Evolutionary conservation across 2,113 vertebrate genomes (phyloP).

Genomic region (Carollia perspicillata): DNA sequence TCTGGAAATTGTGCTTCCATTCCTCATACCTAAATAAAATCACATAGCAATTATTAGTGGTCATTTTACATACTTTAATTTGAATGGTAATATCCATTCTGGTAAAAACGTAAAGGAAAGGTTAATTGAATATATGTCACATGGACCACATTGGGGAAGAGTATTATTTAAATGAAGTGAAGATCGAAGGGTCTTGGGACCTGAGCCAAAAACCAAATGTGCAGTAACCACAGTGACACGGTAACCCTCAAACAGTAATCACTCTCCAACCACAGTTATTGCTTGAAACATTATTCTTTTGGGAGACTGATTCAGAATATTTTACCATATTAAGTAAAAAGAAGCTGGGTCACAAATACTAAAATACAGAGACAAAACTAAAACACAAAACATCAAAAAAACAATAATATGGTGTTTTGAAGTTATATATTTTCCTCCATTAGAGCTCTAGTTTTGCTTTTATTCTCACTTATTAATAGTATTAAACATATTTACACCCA

Average conservation of each 20-base stretch:
- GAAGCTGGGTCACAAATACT: neutral
- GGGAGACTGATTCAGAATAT: neutral
- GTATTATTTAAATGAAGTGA: conserved; percentile 6
- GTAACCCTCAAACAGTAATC: neutral
- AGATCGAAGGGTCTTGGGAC: neutral
- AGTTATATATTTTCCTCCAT: neutral
- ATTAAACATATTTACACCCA: neutral
- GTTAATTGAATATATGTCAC: neutral
- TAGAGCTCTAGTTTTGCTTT: conserved; percentile 6
- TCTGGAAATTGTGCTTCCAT: neutral
- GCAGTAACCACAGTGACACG: neutral
- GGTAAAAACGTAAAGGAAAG: conserved; percentile 26
- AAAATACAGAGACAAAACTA: conserved; percentile 21
- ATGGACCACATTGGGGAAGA: neutral
- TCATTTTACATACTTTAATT: conserved; percentile 33
- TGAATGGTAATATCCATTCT: conserved; percentile 10
- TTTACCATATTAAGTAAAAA: conserved; percentile 21
- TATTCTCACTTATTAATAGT: neutral
- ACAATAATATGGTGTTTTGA: neutral
- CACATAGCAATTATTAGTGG: neutral
- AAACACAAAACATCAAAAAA: neutral
- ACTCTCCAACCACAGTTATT: neutral
- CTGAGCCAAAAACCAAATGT: conserved; percentile 12
- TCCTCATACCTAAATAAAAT: neutral
- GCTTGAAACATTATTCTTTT: conserved; percentile 10